phyloP scores from a whole-genome alignment of 2,797 vertebrate genomes.

The Syncerus caffer region DNA sequence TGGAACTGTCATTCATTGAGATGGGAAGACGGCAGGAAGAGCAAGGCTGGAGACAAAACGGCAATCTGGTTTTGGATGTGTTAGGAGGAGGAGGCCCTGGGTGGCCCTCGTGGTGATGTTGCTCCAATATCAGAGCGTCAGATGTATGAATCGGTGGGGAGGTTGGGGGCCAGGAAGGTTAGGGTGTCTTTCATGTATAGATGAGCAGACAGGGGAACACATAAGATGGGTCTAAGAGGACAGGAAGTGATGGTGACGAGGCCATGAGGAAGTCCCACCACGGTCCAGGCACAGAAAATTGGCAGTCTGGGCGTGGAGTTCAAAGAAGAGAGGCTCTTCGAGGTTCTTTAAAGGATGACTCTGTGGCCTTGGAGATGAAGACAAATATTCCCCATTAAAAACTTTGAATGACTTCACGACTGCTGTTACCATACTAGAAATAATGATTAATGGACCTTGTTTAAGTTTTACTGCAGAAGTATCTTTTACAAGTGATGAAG shows the following conservation, averaged over 20 bases:
- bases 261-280: fast-evolving
- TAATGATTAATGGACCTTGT: not conserved
- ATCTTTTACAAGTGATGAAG: not conserved
- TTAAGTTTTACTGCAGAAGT: constrained; percentile 6
- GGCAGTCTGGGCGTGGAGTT: fast-evolving
- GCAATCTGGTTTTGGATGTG: not conserved
- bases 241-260: too few species aligned
- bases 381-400: not conserved
- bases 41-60: not conserved
- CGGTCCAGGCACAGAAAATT: not conserved
- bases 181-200: not conserved
- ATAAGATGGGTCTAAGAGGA: not conserved
- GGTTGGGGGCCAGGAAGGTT: not conserved
- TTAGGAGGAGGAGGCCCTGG: not conserved
- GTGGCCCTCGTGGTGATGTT: not conserved
- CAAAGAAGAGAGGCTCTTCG: not conserved
- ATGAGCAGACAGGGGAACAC: not conserved
- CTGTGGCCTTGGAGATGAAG: not conserved
- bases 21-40: not conserved
- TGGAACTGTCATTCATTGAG: not conserved
- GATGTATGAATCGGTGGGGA: not conserved
- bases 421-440: not conserved
- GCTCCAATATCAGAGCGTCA: not conserved
- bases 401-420: not conserved
- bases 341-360: not conserved